Evolutionary conservation across 2,113 vertebrate species (phyloP).

Genomic region (Oreochromis spilurus): DNA sequence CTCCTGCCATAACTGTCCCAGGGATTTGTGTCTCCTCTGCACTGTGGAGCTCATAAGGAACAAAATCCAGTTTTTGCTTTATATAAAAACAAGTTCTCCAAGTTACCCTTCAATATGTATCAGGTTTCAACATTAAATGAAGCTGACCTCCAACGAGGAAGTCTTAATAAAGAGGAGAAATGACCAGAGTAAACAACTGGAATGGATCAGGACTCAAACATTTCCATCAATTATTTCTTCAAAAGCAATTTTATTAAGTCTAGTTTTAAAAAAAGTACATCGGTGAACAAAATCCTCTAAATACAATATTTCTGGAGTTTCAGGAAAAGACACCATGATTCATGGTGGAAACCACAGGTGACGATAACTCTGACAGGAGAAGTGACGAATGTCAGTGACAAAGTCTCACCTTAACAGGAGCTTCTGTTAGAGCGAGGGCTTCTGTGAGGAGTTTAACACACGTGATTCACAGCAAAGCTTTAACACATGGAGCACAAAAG

Average conservation of each 20-base stretch:
- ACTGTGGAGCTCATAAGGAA: background rate
- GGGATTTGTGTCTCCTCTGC: background rate
- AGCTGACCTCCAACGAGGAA: background rate
- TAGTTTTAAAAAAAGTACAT: background rate
- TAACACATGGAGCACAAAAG: background rate
- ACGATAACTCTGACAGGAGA: background rate
- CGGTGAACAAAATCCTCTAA: background rate
- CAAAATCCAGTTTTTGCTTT: background rate
- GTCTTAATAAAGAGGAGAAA: background rate
- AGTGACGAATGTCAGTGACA: background rate
- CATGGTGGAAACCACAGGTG: background rate
- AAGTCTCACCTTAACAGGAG: background rate
- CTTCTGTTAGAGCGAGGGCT: background rate
- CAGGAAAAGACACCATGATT: background rate
- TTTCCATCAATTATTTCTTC: background rate
- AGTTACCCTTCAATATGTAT: background rate
- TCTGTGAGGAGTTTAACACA: background rate
- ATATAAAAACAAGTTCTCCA: fast-evolving
- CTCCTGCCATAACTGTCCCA: background rate
- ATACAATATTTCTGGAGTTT: background rate
- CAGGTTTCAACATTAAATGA: background rate
- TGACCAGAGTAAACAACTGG: fast-evolving
- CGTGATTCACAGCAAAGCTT: background rate
- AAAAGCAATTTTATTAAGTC: background rate
- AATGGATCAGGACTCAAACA: background rate